These are phyloP conservation scores for Pangasianodon hypophthalmus DNA, from an alignment of 2,113 vertebrate genomes.

Conservation along the genomic window DNA sequence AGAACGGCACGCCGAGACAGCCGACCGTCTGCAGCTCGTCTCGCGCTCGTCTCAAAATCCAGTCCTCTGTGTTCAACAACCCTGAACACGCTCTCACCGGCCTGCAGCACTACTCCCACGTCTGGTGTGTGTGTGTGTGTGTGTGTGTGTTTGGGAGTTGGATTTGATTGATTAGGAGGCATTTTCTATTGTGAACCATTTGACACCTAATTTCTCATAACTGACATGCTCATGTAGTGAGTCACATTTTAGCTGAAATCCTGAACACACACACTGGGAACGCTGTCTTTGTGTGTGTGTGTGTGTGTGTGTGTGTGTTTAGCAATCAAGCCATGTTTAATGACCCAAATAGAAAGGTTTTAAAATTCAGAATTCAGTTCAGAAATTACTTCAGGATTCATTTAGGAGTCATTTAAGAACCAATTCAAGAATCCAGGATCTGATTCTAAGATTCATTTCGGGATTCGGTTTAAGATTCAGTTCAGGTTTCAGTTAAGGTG, in stretches of 20 bases:
- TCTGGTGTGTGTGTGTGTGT: constrained; percentile 73
- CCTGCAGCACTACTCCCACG: constrained; percentile 84
- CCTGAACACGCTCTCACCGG: constrained; percentile 82
- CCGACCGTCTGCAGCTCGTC: constrained; percentile 81
- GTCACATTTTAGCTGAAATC: too few species aligned
- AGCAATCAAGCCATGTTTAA: not conserved
- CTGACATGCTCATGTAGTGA: too few species aligned
- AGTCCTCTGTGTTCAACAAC: constrained; percentile 82
- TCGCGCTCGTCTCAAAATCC: constrained; percentile 77
- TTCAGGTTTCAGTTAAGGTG: not conserved
- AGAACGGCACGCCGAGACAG: constrained; percentile 87
- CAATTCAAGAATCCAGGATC: not conserved
- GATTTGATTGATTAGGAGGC: too few species aligned
- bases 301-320: not conserved
- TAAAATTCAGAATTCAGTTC: not conserved
- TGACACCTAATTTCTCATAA: too few species aligned
- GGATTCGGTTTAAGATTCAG: not conserved
- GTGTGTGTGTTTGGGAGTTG: not conserved
- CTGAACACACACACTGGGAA: too few species aligned
- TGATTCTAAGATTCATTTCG: not conserved
- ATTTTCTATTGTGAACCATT: too few species aligned
- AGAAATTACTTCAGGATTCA: not conserved
- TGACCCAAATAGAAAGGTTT: too few species aligned
- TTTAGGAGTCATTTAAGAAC: not conserved
- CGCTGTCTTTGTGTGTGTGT: not conserved